A percentile compares a stretch with the other conserved stretches of the same genome.
Evolutionary conservation across 2,888 invertebrate species (phyloP).

Genomic region (Caradrina kadenii): DNA sequence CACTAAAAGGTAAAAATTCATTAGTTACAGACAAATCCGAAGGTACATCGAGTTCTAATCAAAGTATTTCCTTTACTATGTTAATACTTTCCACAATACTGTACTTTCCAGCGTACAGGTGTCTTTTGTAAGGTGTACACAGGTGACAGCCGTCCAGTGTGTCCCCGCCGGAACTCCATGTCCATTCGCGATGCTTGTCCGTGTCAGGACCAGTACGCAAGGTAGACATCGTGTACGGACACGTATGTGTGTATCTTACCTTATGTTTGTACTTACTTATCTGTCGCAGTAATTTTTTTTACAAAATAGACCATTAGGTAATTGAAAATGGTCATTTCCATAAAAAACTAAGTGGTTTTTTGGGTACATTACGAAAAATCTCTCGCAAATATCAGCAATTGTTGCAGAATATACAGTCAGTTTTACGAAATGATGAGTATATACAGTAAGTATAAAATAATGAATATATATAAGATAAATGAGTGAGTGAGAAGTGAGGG

Average conservation of each 20-base stretch:
- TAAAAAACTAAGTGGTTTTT: too few relatives aligned
- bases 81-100: constrained; percentile 2
- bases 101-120: constrained; percentile 22
- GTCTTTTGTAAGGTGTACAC: constrained; percentile 25
- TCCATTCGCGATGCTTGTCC: constrained; percentile 24
- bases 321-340: neutral
- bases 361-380: too few relatives aligned
- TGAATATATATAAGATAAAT: too few relatives aligned
- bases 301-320: neutral
- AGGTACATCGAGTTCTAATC: neutral
- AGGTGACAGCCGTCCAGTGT: constrained; percentile 20
- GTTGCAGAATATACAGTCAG: too few relatives aligned
- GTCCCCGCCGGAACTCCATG: constrained; percentile 34
- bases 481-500: too few relatives aligned
- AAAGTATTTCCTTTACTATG: neutral
- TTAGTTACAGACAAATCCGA: neutral
- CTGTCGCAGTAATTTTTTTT: neutral
- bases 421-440: too few relatives aligned
- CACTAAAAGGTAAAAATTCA: too few relatives aligned
- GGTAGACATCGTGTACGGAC: constrained; percentile 5
- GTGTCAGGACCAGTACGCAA: constrained; percentile 12
- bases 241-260: neutral
- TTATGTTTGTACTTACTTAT: neutral
- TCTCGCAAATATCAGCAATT: too few relatives aligned
- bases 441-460: too few relatives aligned